Evolutionary conservation across 1,140 invertebrate species (phyloP).

Genomic region (Uloborus diversus): DNA sequence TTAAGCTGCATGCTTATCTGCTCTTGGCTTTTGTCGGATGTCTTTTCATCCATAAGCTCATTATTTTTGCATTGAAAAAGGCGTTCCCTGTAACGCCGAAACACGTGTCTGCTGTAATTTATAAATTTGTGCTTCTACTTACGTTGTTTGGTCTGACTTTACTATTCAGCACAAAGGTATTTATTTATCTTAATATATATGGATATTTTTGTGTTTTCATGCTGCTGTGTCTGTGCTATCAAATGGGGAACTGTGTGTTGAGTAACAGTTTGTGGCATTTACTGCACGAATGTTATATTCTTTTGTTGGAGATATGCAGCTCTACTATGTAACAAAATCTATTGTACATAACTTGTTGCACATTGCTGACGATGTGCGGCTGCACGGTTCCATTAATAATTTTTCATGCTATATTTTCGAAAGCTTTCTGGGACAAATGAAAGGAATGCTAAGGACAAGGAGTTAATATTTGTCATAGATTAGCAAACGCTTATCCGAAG

Average conservation of each 20-base stretch:
- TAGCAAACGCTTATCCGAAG: too few relatives aligned
- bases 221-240: neutral
- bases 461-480: neutral
- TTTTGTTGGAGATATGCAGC: neutral
- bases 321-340: neutral
- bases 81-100: too few relatives aligned
- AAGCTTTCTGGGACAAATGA: neutral
- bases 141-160: too few relatives aligned
- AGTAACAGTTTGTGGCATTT: neutral
- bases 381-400: neutral
- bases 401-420: neutral
- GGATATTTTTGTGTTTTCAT: neutral
- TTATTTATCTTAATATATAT: too few relatives aligned
- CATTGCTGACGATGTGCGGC: neutral
- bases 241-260: neutral
- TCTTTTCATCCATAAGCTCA: too few relatives aligned
- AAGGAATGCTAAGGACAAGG: neutral
- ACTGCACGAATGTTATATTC: neutral
- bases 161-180: too few relatives aligned
- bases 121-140: too few relatives aligned
- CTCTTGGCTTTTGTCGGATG: too few relatives aligned
- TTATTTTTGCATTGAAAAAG: too few relatives aligned
- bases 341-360: slow-evolving; percentile 6
- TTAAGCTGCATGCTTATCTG: too few relatives aligned
- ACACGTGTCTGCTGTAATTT: too few relatives aligned